Conservation (phyloP, 2,113 vertebrate genomes). For the Onychorhynchus coronatus region DNA sequence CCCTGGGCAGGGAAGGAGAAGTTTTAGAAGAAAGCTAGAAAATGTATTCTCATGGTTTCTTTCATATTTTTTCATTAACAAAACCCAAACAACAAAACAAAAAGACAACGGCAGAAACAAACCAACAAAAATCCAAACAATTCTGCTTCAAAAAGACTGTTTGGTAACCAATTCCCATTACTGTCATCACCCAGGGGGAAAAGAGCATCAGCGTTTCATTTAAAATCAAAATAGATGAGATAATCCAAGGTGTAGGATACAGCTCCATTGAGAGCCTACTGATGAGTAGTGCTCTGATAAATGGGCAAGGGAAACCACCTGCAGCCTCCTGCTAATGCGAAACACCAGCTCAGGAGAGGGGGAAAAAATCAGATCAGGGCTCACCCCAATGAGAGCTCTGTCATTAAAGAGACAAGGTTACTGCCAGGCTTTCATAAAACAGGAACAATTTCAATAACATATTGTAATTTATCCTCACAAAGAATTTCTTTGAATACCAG, state of each 20-base stretch:
- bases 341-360: background rate
- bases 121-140: background rate
- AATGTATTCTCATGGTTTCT: background rate
- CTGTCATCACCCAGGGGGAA: background rate
- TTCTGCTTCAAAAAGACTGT: background rate
- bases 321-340: background rate
- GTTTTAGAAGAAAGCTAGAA: background rate
- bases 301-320: background rate
- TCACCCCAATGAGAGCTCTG: background rate
- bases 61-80: background rate
- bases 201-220: background rate
- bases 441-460: background rate
- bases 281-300: background rate
- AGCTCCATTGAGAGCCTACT: background rate
- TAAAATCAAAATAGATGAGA: background rate
- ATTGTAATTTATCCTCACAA: background rate
- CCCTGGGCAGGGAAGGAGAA: background rate
- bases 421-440: background rate
- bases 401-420: background rate
- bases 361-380: background rate
- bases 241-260: background rate
- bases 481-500: background rate
- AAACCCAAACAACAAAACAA: background rate
- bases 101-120: background rate
- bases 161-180: background rate